These are phyloP conservation scores for Melieria picta DNA, from an alignment of 2,888 invertebrate species.

Conservation along the genomic window DNA sequence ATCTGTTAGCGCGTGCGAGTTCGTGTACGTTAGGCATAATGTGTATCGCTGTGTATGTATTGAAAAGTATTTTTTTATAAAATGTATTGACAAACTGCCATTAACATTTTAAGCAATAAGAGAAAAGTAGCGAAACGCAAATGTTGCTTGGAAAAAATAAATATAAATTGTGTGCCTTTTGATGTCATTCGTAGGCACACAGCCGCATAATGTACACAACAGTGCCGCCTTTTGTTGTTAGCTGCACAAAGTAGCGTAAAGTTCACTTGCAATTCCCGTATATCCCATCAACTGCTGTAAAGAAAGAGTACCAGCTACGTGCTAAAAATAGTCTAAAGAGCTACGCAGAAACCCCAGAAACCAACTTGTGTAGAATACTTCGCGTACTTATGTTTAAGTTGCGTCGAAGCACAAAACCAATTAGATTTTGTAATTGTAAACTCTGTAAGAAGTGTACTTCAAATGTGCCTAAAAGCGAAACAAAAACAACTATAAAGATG, in stretches of 20 bases:
- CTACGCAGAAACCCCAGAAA: neutral
- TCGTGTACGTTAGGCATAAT: slow-evolving; percentile 13
- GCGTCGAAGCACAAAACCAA: slow-evolving; percentile 24
- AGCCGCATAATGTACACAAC: too few species aligned
- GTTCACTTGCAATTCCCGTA: neutral
- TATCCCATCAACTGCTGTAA: slow-evolving; percentile 3
- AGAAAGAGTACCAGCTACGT: neutral
- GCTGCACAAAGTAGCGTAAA: too few species aligned
- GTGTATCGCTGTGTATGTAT: slow-evolving; percentile 16
- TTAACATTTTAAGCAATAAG: slow-evolving; percentile 26
- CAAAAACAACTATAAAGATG: neutral
- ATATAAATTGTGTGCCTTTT: neutral
- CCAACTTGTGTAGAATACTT: too few species aligned
- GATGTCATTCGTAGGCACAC: too few species aligned
- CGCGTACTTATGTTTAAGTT: neutral
- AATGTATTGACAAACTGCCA: slow-evolving; percentile 36
- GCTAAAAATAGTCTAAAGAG: neutral
- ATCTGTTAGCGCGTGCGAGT: neutral
- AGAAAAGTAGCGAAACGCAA: neutral
- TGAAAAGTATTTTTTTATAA: slow-evolving; percentile 3
- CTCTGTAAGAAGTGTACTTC: slow-evolving; percentile 1
- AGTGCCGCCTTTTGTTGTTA: too few species aligned
- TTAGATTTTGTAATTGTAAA: slow-evolving; percentile 1
- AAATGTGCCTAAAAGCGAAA: slow-evolving; percentile 19
- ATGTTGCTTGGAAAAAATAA: slow-evolving; percentile 23